Evolutionary conservation across 2,888 invertebrate species (phyloP).

Genomic region (Lycia hirtaria): DNA sequence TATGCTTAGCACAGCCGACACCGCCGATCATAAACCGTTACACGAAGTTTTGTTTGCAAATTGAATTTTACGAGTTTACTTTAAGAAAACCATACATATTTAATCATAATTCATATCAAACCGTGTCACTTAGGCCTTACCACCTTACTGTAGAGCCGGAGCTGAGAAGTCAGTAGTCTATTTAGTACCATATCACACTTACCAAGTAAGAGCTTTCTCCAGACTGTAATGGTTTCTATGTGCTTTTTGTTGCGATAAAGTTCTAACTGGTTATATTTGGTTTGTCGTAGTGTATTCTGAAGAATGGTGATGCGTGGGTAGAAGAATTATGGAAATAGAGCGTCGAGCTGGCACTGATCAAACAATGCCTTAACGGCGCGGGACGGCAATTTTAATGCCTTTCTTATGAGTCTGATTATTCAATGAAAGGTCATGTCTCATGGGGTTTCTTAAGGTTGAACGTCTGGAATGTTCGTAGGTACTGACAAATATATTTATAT

Average conservation of each 20-base stretch:
- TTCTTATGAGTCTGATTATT: slow-evolving; percentile 57
- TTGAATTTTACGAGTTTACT: slow-evolving; percentile 56
- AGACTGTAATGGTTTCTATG: not conserved
- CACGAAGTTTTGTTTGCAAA: slow-evolving; percentile 48
- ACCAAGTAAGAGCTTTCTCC: not conserved
- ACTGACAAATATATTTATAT: too few species aligned
- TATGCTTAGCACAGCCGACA: too few species aligned
- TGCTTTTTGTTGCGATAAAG: slow-evolving; percentile 14
- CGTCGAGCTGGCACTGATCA: slow-evolving; percentile 53
- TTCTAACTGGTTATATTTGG: slow-evolving; percentile 39
- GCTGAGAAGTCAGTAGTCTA: not conserved
- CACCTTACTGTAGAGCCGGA: slow-evolving; percentile 5
- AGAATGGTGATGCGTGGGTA: slow-evolving; percentile 57
- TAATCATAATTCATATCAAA: slow-evolving; percentile 24
- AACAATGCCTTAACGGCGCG: slow-evolving; percentile 78
- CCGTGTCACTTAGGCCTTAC: slow-evolving; percentile 19
- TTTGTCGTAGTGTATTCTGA: slow-evolving; percentile 48
- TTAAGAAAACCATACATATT: slow-evolving; percentile 45
- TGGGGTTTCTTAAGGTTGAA: slow-evolving; percentile 43
- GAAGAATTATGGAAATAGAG: slow-evolving; percentile 77
- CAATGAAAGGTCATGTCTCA: slow-evolving; percentile 38
- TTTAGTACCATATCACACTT: slow-evolving; percentile 12
- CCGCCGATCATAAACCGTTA: slow-evolving; percentile 44
- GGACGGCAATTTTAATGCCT: slow-evolving; percentile 66
- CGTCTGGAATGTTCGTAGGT: slow-evolving; percentile 6